Evolutionary conservation across 2,113 vertebrate genomes (phyloP).

Genomic region (Oryzias celebensis): DNA sequence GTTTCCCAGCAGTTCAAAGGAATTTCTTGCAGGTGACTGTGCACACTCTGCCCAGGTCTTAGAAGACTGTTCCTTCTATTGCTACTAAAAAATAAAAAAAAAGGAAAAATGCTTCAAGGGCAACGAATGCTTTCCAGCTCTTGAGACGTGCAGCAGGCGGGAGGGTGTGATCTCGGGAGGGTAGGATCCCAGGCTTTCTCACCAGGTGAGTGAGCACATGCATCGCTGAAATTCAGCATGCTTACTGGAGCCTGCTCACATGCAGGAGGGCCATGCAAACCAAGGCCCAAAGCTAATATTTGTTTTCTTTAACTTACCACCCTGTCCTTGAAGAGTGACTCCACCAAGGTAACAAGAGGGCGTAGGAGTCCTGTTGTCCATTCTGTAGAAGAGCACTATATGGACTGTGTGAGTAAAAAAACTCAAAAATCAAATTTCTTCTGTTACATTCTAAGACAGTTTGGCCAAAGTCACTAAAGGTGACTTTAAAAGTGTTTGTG

Average conservation of each 20-base stretch:
- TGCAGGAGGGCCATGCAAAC: constrained; percentile 12
- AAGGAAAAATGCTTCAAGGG: constrained; percentile 2
- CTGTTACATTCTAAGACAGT: constrained; percentile 17
- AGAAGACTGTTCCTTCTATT: constrained; percentile 12
- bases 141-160: constrained; percentile 8
- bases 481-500: no score
- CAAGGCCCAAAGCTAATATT: constrained; percentile 27
- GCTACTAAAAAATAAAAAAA: constrained; percentile 6
- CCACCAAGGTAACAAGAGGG: not conserved
- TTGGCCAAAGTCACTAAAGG: no score
- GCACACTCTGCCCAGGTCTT: constrained; percentile 25
- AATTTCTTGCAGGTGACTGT: constrained; percentile 66
- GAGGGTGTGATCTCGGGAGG: constrained; percentile 52
- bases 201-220: constrained; percentile 52
- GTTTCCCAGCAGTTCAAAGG: constrained; percentile 59
- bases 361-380: constrained; percentile 18
- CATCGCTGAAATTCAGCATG: constrained; percentile 25
- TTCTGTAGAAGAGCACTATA: constrained; percentile 1
- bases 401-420: constrained; percentile 21
- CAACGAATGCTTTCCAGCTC: not conserved
- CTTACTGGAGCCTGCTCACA: constrained; percentile 8
- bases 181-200: constrained; percentile 30
- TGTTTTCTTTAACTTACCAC: constrained; percentile 6
- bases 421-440: not conserved
- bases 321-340: constrained; percentile 15